Evolutionary conservation across 2,113 vertebrate genomes (phyloP), one percentile per base, ranked within the genome.

Genomic region (Pimephales promelas): DNA sequence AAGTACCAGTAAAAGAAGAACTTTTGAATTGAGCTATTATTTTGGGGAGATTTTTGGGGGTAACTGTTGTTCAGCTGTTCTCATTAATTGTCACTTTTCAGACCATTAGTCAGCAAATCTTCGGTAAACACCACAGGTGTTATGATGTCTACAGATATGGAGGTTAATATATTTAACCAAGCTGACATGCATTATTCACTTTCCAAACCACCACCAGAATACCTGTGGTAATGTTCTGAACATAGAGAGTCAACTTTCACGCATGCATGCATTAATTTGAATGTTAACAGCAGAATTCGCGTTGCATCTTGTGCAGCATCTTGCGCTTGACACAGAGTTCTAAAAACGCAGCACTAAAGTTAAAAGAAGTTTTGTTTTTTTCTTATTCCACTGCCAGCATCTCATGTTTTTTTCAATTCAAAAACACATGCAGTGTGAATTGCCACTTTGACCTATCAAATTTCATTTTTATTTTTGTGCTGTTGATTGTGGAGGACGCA

Each of bases 141-240:
- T 72, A 8, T 24, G 40, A 26, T 26, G 5, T 40, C 5, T 11
- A 72, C 68, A 16, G 11, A n/a, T 72, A 45, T 72, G n/a, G 47
- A 72, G 68, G 40, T 72, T 47, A 72, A 72, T 45, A 45, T 71
- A 45, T 71, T 71, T 45, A 71, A 71, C 18, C 18, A 9, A 36
- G 34, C 34, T 22, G 10, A 68, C 64, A 24, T 40, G 68, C 18
- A 54, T 54, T 54, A 54, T 8, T 22, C 18, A 49, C 13, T 16
- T 16, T 49, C 4, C 47, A 49, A 49, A 49, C 47, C 47, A 3
- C 7, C 52, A 54, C 52, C 52, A 54, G 18, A 54, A 54, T 22
- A 9, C 18, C 18, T 54, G 52, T 20, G 52, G 52, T 7, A 54
- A 22, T 22, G 2, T 49, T 49, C 4, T 49, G 47, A 49, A 49